Conservation (phyloP, 2,797 vertebrate species). For the Dicrostonyx torquatus region DNA sequence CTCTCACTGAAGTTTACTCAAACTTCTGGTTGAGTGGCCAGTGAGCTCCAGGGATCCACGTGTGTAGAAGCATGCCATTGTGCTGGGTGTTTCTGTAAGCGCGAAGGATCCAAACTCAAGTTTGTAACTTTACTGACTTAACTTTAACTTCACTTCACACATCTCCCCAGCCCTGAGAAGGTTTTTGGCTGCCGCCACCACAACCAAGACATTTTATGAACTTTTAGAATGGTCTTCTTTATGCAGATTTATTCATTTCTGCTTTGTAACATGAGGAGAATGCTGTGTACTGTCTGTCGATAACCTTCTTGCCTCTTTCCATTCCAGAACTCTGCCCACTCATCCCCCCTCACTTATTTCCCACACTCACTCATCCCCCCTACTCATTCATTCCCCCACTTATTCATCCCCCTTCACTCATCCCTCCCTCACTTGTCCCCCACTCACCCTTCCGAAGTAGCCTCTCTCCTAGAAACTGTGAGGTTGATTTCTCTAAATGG, state of each 20-base stretch:
- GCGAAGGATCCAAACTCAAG: neutral
- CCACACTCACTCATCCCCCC: no score
- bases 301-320: constrained; percentile 44
- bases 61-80: neutral
- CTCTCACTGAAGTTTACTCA: neutral
- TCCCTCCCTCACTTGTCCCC: no score
- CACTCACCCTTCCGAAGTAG: neutral
- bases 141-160: no score
- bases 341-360: neutral
- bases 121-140: neutral
- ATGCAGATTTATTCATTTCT: constrained; percentile 15
- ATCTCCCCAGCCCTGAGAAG: neutral
- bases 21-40: neutral
- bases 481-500: constrained; percentile 47
- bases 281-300: neutral
- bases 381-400: no score
- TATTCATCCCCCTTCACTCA: fast-evolving
- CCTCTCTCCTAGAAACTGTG: constrained; percentile 51
- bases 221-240: constrained; percentile 19
- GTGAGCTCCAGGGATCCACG: neutral
- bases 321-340: neutral
- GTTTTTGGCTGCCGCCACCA: neutral
- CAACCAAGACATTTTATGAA: neutral
- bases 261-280: constrained; percentile 29
- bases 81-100: neutral